These are phyloP conservation scores for Chlamydotis undulata DNA, from an alignment of 2,113 vertebrate species.

Conservation along the genomic window DNA sequence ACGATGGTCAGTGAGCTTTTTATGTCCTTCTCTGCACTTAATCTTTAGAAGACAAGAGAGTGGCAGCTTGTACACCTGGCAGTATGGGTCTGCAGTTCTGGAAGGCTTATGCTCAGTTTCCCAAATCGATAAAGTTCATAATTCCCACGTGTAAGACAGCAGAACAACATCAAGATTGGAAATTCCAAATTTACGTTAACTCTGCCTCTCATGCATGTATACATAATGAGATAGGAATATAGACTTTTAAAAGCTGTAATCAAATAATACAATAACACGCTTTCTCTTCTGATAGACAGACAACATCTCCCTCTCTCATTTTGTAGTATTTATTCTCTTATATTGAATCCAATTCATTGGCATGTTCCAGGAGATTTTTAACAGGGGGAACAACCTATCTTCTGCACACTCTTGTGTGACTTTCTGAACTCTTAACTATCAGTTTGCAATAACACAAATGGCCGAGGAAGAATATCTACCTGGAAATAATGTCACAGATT, in stretches of 20 bases:
- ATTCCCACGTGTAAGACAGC: accelerated
- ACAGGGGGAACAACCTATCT: neutral
- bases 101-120: neutral
- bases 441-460: neutral
- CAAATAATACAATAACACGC: neutral
- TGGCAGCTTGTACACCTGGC: neutral
- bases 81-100: neutral
- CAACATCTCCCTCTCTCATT: neutral
- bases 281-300: neutral
- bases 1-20: neutral
- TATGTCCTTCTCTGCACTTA: neutral
- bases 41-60: neutral
- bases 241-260: neutral
- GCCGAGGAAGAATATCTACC: neutral
- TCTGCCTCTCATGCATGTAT: neutral
- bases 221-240: neutral
- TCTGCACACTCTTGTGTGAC: neutral
- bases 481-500: neutral
- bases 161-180: neutral
- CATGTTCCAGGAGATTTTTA: neutral
- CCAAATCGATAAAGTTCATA: neutral
- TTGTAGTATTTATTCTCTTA: neutral
- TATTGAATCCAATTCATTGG: neutral
- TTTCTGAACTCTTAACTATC: neutral
- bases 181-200: neutral